Evolutionary conservation across 2,797 vertebrate genomes (phyloP).

Genomic region (Scleropages formosus): DNA sequence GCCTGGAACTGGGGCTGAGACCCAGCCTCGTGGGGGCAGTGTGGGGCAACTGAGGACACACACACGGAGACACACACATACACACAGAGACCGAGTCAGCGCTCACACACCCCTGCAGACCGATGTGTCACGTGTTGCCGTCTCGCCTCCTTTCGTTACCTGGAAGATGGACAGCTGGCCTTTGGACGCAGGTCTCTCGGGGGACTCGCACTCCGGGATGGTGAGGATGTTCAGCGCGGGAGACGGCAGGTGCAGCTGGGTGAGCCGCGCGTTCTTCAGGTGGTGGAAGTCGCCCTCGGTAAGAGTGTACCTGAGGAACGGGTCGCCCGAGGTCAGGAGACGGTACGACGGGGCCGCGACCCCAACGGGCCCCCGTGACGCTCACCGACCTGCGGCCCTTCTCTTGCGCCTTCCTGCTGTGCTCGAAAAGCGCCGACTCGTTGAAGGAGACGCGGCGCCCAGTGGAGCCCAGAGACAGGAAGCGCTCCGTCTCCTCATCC

Average conservation of each 20-base stretch:
- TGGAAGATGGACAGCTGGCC: constrained; percentile 84
- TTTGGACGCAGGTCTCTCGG: constrained; percentile 70
- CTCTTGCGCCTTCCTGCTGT: constrained; percentile 82
- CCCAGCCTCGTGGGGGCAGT: constrained; percentile 71
- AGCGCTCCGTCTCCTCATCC: constrained; percentile 80
- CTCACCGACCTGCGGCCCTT: constrained; percentile 84
- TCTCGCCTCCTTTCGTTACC: constrained; percentile 60
- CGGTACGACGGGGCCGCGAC: too few relatives aligned
- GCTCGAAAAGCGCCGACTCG: constrained; percentile 86
- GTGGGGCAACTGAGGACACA: constrained; percentile 63
- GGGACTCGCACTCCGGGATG: constrained; percentile 90
- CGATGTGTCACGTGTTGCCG: neutral
- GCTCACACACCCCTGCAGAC: neutral
- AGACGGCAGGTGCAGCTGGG: constrained; percentile 78
- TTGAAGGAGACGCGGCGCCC: constrained; percentile 94
- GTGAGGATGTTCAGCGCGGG: constrained; percentile 87
- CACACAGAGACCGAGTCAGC: neutral
- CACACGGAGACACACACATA: neutral
- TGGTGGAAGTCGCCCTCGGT: constrained; percentile 97
- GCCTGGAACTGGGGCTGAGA: constrained; percentile 79
- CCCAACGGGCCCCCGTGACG: too few relatives aligned
- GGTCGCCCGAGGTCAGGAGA: neutral
- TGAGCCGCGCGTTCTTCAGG: constrained; percentile 91
- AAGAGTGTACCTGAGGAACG: constrained; percentile 81
- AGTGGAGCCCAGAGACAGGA: constrained; percentile 78